phyloP scores from a whole-genome alignment of 30 jellyfish, hydroid and myxozoan species.

The Mastigias papua region DNA sequence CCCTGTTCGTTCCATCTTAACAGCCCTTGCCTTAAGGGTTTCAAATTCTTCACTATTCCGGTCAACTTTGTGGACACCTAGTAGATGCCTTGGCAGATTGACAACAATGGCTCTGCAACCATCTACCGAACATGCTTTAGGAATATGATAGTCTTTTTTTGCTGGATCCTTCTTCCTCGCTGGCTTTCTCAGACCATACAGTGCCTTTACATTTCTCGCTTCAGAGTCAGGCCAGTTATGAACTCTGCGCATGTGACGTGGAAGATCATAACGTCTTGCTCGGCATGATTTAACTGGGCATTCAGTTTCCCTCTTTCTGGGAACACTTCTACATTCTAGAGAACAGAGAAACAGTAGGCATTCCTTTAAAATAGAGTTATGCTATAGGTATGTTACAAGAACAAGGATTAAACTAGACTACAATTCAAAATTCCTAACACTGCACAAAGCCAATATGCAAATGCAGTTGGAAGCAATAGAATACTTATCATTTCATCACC shows the following conservation, averaged over 20 bases:
- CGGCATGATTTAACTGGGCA: conserved; percentile 45
- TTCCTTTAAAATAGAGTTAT: too few species aligned
- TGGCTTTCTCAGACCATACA: conserved; percentile 39
- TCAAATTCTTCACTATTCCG: conserved; percentile 23
- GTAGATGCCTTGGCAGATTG: conserved; percentile 41
- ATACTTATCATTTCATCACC: too few species aligned
- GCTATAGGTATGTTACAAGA: too few species aligned
- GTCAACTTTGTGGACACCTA: conserved; percentile 47
- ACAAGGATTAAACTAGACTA: too few species aligned
- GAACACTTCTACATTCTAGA: too few species aligned
- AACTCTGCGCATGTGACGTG: conserved; percentile 46
- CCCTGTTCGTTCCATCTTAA: conserved; percentile 21
- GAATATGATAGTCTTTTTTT: background rate
- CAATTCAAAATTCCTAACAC: too few species aligned
- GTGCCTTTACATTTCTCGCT: conserved; percentile 52
- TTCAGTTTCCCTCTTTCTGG: conserved; percentile 36
- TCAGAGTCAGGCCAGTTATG: conserved; percentile 52
- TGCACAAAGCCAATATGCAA: too few species aligned
- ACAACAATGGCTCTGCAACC: conserved; percentile 53
- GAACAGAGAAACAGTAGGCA: too few species aligned
- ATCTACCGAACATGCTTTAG: conserved; percentile 62
- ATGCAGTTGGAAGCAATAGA: too few species aligned
- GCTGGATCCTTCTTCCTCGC: conserved; percentile 25
- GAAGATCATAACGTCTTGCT: conserved; percentile 43
- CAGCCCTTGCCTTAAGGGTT: conserved; percentile 30